These are phyloP conservation scores for Heteractis magnifica DNA, from an alignment of 92 coral and sea anemone genomes.

Conservation along the genomic window DNA sequence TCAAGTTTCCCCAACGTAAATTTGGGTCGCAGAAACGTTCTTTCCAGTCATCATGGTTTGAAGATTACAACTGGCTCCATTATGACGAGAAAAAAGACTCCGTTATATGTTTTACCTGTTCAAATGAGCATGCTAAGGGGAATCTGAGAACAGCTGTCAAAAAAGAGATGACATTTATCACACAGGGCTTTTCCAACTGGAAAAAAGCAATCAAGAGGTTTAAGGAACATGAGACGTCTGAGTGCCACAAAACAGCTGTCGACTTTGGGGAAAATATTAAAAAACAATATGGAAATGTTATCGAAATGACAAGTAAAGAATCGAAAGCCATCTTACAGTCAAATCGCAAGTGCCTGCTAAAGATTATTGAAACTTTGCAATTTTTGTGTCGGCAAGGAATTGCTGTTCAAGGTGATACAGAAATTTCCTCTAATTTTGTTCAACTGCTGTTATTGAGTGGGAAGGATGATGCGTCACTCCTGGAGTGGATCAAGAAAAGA, in stretches of 20 bases:
- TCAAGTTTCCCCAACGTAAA: constrained; percentile 28
- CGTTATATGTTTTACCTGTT: constrained; percentile 23
- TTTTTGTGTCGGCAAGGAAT: constrained; percentile 48
- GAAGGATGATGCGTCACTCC: constrained; percentile 47
- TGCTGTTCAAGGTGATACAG: constrained; percentile 56
- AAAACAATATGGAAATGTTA: constrained; percentile 15
- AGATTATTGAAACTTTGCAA: constrained; percentile 52
- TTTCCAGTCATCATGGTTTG: constrained; percentile 42
- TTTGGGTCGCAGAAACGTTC: constrained; percentile 32
- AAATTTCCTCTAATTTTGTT: constrained; percentile 50
- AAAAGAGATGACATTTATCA: constrained; percentile 16
- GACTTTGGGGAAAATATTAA: constrained; percentile 15
- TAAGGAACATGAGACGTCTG: constrained; percentile 8
- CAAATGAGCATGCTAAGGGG: constrained; percentile 14
- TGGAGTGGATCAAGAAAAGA: constrained; percentile 33
- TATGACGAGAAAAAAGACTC: constrained; percentile 28
- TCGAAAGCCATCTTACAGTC: constrained; percentile 20
- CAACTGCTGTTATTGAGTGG: constrained; percentile 62
- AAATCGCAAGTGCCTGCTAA: constrained; percentile 34
- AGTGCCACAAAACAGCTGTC: constrained; percentile 10
- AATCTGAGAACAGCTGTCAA: constrained; percentile 29
- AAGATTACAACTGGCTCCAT: constrained; percentile 31
- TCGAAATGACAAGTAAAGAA: constrained; percentile 28
- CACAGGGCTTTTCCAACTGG: constrained; percentile 25
- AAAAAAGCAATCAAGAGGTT: constrained; percentile 20